Conservation (phyloP, 2,888 invertebrate genomes). For the Celastrina argiolus region DNA sequence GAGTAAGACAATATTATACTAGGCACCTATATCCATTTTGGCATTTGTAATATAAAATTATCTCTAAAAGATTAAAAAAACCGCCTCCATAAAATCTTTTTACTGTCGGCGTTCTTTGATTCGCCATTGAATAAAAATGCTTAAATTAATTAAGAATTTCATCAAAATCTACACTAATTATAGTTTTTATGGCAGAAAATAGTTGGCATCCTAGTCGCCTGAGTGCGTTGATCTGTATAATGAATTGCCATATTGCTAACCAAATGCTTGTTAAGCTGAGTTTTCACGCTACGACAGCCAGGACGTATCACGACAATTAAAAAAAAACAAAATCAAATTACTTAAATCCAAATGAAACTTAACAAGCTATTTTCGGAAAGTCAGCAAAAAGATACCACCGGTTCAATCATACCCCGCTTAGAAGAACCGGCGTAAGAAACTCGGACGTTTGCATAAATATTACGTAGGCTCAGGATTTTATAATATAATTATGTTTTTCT, state of each 20-base stretch:
- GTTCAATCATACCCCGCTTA: too few relatives aligned
- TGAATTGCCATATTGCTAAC: background rate
- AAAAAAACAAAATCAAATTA: too few relatives aligned
- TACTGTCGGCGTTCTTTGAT: background rate
- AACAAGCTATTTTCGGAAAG: too few relatives aligned
- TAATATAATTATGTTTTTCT: too few relatives aligned
- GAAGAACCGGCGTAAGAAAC: too few relatives aligned
- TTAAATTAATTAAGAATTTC: background rate
- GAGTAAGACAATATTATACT: background rate
- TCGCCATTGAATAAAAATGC: background rate
- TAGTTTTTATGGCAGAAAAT: background rate
- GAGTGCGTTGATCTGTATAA: background rate
- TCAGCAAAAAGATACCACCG: too few relatives aligned
- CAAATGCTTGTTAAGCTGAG: background rate
- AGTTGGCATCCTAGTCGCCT: background rate
- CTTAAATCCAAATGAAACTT: too few relatives aligned
- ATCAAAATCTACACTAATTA: conserved; percentile 7
- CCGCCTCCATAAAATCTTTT: background rate
- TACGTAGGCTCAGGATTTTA: too few relatives aligned
- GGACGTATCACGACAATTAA: background rate
- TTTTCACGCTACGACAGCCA: background rate
- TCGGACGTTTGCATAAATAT: too few relatives aligned
- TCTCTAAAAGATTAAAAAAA: background rate
- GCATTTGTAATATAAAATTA: background rate
- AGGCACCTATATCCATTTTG: background rate